Evolutionary conservation across 2,888 invertebrate species (phyloP).

Genomic region (Magallana nippona): DNA sequence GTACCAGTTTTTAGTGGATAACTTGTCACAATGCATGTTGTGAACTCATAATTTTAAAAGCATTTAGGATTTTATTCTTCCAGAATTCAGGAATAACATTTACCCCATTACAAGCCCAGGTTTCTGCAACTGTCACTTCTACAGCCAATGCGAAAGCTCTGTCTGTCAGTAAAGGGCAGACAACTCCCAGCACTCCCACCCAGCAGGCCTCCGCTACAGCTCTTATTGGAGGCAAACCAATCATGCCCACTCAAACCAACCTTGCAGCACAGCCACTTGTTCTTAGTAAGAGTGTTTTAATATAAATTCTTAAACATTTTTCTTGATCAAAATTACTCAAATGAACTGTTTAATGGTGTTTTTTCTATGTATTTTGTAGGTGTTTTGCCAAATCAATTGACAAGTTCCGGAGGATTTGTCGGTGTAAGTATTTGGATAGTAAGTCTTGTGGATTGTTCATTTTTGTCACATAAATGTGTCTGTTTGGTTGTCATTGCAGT

Average conservation of each 20-base stretch:
- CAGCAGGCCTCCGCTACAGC: conserved; percentile 64
- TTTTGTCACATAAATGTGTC: background rate
- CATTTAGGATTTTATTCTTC: background rate
- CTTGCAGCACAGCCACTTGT: conserved; percentile 63
- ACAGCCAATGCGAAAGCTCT: conserved; percentile 36
- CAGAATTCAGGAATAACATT: conserved; percentile 34
- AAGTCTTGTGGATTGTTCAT: background rate
- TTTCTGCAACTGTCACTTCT: conserved; percentile 39
- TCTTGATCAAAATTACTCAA: background rate
- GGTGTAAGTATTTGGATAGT: background rate
- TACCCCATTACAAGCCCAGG: conserved; percentile 43
- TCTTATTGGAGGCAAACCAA: conserved; percentile 72
- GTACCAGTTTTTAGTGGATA: too few species aligned
- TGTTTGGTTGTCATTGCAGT: conserved; percentile 51
- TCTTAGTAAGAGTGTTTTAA: conserved; percentile 59
- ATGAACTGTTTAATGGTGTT: background rate
- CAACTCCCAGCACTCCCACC: conserved; percentile 48
- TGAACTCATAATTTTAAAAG: too few species aligned
- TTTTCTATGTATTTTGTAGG: conserved; percentile 1
- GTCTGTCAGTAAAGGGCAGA: conserved; percentile 56
- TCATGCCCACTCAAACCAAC: conserved; percentile 68
- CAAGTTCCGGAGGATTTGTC: conserved; percentile 18
- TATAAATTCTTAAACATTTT: background rate
- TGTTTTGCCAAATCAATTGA: conserved; percentile 24
- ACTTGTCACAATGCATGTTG: too few species aligned